Conservation (phyloP, 2,888 invertebrate species). For the Hemicrepidius hirtus region DNA sequence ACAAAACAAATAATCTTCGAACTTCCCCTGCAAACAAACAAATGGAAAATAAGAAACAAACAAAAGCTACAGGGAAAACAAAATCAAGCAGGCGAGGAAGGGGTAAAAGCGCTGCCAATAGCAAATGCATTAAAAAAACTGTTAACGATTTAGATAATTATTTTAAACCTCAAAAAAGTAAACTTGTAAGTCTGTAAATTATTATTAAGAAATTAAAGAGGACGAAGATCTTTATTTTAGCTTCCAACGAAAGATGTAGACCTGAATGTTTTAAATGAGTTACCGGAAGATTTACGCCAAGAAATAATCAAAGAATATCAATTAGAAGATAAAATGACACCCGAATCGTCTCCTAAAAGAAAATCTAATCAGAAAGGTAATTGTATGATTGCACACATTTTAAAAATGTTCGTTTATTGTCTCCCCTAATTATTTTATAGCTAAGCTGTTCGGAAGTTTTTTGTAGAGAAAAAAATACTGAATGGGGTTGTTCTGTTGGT, state of each 20-base stretch:
- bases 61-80: constrained; percentile 9
- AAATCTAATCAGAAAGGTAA: neutral
- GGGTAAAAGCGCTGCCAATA: constrained; percentile 1
- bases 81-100: constrained; percentile 18
- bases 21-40: constrained; percentile 22
- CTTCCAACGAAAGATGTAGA: constrained; percentile 71
- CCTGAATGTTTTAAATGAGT: constrained; percentile 75
- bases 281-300: constrained; percentile 77
- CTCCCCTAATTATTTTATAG: too few relatives aligned
- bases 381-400: too few relatives aligned
- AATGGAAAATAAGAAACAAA: constrained; percentile 36
- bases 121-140: constrained; percentile 7
- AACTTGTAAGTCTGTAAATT: neutral
- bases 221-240: too few relatives aligned
- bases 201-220: too few relatives aligned
- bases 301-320: constrained; percentile 76
- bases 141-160: constrained; percentile 30
- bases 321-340: constrained; percentile 64
- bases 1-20: constrained; percentile 11
- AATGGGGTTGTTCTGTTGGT: too few relatives aligned
- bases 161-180: constrained; percentile 25
- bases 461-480: too few relatives aligned
- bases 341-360: neutral
- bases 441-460: too few relatives aligned
- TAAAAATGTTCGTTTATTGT: neutral